Evolutionary conservation across 2,797 vertebrate genomes (phyloP).

Genomic region (Phoeniculus purpureus): DNA sequence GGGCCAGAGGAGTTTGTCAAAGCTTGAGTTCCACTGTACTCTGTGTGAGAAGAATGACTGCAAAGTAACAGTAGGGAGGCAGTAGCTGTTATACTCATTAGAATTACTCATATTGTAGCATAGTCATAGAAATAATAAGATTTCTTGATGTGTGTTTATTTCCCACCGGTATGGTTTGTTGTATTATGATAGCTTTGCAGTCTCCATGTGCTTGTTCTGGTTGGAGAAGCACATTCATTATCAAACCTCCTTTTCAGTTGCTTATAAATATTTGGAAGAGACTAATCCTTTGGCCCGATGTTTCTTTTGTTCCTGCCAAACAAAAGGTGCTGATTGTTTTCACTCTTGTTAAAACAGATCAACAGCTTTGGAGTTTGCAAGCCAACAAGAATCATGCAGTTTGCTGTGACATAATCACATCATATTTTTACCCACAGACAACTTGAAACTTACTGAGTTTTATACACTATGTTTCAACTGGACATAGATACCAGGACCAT

Average conservation of each 20-base stretch:
- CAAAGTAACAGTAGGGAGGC: background rate
- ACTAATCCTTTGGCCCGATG: slow-evolving; percentile 30
- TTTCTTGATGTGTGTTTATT: slow-evolving; percentile 69
- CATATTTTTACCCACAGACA: background rate
- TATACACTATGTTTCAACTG: background rate
- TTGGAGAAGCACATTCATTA: slow-evolving; percentile 64
- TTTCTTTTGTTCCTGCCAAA: slow-evolving; percentile 36
- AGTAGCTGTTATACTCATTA: slow-evolving; percentile 52
- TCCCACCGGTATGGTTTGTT: slow-evolving; percentile 46
- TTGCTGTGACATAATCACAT: background rate
- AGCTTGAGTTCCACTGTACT: background rate
- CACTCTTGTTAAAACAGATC: background rate
- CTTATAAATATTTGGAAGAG: slow-evolving; percentile 53
- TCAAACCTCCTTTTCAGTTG: slow-evolving; percentile 36
- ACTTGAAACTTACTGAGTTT: background rate
- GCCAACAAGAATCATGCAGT: background rate
- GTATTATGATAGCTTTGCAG: slow-evolving; percentile 47
- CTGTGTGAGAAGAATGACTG: background rate
- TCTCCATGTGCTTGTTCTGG: slow-evolving; percentile 49
- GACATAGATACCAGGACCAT: background rate
- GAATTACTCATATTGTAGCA: slow-evolving; percentile 55
- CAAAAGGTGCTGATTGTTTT: slow-evolving; percentile 16
- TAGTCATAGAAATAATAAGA: slow-evolving; percentile 63
- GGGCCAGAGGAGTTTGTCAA: background rate
- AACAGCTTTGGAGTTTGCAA: background rate